A percentile compares a stretch with the other conserved stretches of the same genome.
These are phyloP conservation scores for Ciconia boyciana DNA, from an alignment of 2,113 vertebrate species.

Conservation along the genomic window DNA sequence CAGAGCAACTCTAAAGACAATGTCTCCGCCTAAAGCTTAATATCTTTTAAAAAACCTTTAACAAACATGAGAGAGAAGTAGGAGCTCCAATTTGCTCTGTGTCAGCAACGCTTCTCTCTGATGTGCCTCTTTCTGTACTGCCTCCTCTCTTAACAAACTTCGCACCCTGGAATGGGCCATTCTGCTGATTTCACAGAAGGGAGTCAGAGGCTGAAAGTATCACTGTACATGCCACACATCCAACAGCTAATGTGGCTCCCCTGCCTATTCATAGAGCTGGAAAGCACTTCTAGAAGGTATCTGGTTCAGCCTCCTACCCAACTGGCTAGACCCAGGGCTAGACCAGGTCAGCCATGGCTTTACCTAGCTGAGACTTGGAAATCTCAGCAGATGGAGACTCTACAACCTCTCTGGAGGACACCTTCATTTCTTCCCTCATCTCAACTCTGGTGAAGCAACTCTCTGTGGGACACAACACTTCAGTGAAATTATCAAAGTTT, in stretches of 20 bases:
- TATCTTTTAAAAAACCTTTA: background rate
- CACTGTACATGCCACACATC: fast-evolving
- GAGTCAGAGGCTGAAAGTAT: background rate
- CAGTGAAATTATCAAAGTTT: background rate
- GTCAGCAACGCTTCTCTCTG: background rate
- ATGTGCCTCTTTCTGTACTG: background rate
- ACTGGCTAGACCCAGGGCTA: too few species aligned
- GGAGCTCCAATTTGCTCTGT: background rate
- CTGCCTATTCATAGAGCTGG: background rate
- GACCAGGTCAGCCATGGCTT: background rate
- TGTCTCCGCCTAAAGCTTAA: background rate
- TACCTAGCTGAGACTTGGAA: background rate
- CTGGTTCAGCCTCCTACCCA: background rate
- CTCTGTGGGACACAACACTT: background rate
- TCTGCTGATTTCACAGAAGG: background rate
- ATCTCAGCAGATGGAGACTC: background rate
- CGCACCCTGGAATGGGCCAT: too few species aligned
- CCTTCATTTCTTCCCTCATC: background rate
- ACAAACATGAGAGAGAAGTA: background rate
- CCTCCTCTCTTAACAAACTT: background rate
- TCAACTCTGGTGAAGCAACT: too few species aligned
- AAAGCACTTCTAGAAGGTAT: background rate
- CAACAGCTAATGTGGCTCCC: background rate
- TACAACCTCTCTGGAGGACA: background rate
- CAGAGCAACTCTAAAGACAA: background rate